Evolutionary conservation across 23 tunicate genomes (phyloP), one percentile per base, ranked within the genome.

Genomic region (Trididemnum clinides): DNA sequence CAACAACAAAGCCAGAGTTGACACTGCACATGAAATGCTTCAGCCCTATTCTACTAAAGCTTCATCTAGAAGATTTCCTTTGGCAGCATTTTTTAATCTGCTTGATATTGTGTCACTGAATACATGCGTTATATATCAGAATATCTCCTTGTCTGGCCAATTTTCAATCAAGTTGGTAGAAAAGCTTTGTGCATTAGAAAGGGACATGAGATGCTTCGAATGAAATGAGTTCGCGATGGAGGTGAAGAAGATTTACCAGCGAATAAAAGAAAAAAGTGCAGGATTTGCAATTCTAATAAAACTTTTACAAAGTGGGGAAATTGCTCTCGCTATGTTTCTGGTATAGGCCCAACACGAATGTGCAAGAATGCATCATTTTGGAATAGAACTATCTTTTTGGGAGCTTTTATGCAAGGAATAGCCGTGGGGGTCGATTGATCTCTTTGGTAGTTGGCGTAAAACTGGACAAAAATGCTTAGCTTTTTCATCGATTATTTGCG

Each of bases 81-180:
- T 35, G 80, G 57, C 80, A 73, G 80, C 80, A 36, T 73, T 37
- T 15, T 73, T 73, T 57, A 73, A 73, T 38, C 80, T 73, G 57
- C 57, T 73, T 54, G 27, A 73, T 73, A 73, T 73, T 73, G 80
- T 37, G 57, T 36, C 80, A 73, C 25, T 73, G 80, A 73, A 73
- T 73, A 73, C 57, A 28, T 38, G 38, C 57, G 25, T 36, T 38
- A 73, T 73, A 37, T 15, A 26, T 15, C 18, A 39, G 57, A 28
- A 73, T 73, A 73, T 73, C 38, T 73, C 57, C 80, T 73, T 73
- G 80, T 73, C 80, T 37, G 57, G 80, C 80, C 80, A 73, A 66
- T 66, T 66, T 66, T 66, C 37, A 73, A 73, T 73, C 80, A 73
- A 73, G 76, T n/a, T 69, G 7, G 76, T 35, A 69, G n/a, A 69